Evolutionary conservation across 2,888 invertebrate genomes (phyloP), one percentile per base, ranked within the genome.

Genomic region (Pammene aurita): DNA sequence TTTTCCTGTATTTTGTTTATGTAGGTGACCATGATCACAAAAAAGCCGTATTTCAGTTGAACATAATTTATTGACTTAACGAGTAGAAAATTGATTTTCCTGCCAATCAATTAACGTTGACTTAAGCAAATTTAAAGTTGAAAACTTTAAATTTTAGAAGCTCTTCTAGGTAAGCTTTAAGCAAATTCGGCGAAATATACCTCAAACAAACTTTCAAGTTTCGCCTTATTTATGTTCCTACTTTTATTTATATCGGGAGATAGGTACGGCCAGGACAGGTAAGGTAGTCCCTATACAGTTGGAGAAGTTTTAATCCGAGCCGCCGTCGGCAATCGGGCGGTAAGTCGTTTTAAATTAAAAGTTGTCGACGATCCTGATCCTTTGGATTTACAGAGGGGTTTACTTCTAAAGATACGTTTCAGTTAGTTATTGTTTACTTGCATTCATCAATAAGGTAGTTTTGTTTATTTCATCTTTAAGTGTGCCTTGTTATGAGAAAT

Each of bases 271-370:
- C 50, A 70, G 66, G 61, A n/a, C 44, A 72, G 70, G 72, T 70
- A 76, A 79, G 77, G 78, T 77, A 78, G 76, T 84, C 57, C 57
- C 83, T 81, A 82, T 79, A 77, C 70, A 72, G 74, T 74, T 70
- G 78, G 78, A 75, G 75, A 85, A 87, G 82, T 85, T 87, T 83
- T 86, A 87, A 88, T 86, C 86, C 84, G 55, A 71, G 71, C 74
- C 74, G 77, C 83, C 83, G 81, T 66, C 80, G 82, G 85, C 85
- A 84, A 85, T 87, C 81, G 84, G 75, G 80, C 84, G 82, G 82
- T 88, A 88, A 88, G 87, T 85, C 88, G 84, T 83, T 88, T 85
- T 87, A 88, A 86, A 88, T 88, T 88, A 88, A 88, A 86, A 86
- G 79, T 86, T 84, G 80, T 80, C 80, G 78, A 78, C 80, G 78